These are phyloP conservation scores for Motacilla alba DNA, from an alignment of 2,113 vertebrate species.

Conservation along the genomic window DNA sequence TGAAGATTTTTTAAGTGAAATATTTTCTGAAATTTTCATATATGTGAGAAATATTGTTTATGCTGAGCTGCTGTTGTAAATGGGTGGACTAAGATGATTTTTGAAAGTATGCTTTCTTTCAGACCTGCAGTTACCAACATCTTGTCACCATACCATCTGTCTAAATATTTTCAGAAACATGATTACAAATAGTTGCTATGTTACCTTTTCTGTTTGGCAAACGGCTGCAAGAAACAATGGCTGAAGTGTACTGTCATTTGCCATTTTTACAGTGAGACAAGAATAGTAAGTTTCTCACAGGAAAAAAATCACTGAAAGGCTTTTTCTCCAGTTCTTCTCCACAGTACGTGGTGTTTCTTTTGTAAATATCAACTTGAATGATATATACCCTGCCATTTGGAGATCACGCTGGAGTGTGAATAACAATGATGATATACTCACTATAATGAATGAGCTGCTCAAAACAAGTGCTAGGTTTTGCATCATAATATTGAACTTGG, in stretches of 20 bases:
- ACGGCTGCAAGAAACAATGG: background rate
- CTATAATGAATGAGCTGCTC: constrained; percentile 22
- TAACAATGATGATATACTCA: background rate
- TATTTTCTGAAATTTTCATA: background rate
- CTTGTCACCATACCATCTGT: background rate
- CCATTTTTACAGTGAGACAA: background rate
- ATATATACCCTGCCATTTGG: constrained; percentile 26
- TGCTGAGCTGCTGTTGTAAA: background rate
- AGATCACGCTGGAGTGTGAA: background rate
- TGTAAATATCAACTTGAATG: constrained; percentile 19
- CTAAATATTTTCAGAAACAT: constrained; percentile 33
- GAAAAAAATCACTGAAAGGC: background rate
- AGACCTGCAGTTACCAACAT: background rate
- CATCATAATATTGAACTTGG: background rate
- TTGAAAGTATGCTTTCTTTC: constrained; percentile 25
- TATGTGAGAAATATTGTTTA: background rate
- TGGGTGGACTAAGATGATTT: background rate
- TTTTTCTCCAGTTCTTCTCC: background rate
- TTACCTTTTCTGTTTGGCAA: constrained; percentile 30
- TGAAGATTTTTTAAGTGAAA: background rate
- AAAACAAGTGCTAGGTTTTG: constrained; percentile 15
- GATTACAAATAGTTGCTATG: constrained; percentile 21
- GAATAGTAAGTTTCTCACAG: background rate
- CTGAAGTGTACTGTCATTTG: background rate
- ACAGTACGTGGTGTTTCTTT: background rate